Conservation (phyloP, 2,888 invertebrate species). For the Empis livida region DNA sequence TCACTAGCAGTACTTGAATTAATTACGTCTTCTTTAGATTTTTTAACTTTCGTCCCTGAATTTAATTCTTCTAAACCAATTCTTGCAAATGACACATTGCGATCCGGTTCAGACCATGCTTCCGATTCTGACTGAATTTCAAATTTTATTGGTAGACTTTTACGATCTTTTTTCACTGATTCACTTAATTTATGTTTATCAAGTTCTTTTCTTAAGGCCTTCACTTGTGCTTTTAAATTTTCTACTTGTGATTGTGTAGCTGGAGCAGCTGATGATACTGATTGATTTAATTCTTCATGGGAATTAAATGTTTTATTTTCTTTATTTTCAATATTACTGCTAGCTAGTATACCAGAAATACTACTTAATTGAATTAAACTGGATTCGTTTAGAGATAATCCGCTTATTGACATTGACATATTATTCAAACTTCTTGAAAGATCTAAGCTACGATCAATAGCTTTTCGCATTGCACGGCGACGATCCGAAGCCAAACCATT, state of each 20-base stretch:
- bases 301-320: conserved; percentile 25
- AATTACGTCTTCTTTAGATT: neutral
- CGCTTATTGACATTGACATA: conserved; percentile 28
- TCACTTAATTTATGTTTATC: conserved; percentile 21
- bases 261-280: neutral
- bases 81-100: conserved; percentile 64
- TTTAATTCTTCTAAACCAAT: conserved; percentile 50
- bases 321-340: conserved; percentile 11
- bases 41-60: neutral
- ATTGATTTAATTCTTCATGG: conserved; percentile 20
- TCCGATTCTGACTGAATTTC: conserved; percentile 55
- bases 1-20: conserved; percentile 28
- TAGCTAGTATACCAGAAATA: conserved; percentile 35
- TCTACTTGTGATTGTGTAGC: conserved; percentile 6
- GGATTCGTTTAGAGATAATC: conserved; percentile 36
- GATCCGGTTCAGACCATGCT: conserved; percentile 78
- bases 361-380: conserved; percentile 39
- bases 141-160: conserved; percentile 23
- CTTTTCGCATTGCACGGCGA: conserved; percentile 40
- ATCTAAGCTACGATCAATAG: conserved; percentile 42
- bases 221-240: conserved; percentile 23
- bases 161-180: conserved; percentile 24
- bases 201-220: conserved; percentile 23
- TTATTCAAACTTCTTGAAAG: conserved; percentile 39
- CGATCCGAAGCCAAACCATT: conserved; percentile 40